Evolutionary conservation across 1,140 invertebrate species (phyloP).

Genomic region (Caenorhabditis inopinata): DNA sequence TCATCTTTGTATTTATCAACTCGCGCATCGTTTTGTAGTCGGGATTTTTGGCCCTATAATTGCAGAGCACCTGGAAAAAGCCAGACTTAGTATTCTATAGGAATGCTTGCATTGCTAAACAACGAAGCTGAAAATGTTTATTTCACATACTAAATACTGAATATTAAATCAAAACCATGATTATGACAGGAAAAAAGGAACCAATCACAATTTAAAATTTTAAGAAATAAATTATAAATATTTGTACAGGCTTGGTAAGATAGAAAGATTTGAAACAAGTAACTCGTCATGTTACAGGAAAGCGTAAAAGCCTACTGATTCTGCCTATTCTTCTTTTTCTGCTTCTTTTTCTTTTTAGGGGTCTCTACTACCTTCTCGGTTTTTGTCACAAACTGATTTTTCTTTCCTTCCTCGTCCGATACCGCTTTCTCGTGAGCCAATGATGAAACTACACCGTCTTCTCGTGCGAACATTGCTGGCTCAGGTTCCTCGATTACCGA

Average conservation of each 20-base stretch:
- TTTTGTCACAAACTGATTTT: not conserved
- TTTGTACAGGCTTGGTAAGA: not conserved
- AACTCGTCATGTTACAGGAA: conserved; percentile 24
- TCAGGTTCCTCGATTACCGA: not conserved
- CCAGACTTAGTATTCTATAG: not conserved
- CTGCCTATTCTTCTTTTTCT: not conserved
- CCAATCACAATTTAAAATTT: not conserved
- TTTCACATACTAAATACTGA: conserved; percentile 15
- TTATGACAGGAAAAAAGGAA: not conserved
- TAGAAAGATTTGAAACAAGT: not conserved
- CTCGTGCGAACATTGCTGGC: not conserved
- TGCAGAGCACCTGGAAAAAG: not conserved
- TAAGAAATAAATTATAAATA: not conserved
- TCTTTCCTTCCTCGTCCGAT: conserved; percentile 1
- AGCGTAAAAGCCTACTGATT: not conserved
- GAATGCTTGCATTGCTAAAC: not conserved
- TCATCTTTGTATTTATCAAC: not conserved
- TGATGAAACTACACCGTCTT: conserved; percentile 9
- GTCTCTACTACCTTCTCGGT: conserved; percentile 17
- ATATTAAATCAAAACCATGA: not conserved
- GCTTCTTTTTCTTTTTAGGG: conserved; percentile 20
- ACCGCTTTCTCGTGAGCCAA: not conserved
- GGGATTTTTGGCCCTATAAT: conserved; percentile 19
- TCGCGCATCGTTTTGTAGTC: conserved; percentile 25
- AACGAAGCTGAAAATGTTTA: conserved; percentile 21